Base-by-base conservation (phyloP, 2,797 vertebrate genomes). In the Gouania willdenowi region DNA sequence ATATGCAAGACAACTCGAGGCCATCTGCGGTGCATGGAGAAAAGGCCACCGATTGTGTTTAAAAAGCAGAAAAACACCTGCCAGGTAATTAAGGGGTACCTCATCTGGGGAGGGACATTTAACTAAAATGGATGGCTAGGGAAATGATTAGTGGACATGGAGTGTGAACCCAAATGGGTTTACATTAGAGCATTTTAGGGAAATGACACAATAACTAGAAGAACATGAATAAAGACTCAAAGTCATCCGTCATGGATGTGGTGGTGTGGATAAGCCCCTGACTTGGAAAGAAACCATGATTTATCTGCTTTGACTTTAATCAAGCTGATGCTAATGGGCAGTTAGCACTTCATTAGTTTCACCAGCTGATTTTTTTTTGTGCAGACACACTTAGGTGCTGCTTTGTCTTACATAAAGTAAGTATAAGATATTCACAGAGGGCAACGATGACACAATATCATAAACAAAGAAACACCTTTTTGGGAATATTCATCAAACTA, bases 11-110 rank as follows among this genome's bases (percentile, higher is more conserved):
- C 7, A 32, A 40, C 50, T 62, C 28, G 8, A 13, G 41, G 56
- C 74, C 77, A 81, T 78, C 77, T 82, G 50, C 50, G 35, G 43
- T 3, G 18, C 47, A 14, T 12, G 15, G 32, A 36, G 31, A 69
- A 57, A n/a, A 73, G 57, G 26, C 42, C 62, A 38, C 46, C 41
- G 63, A 79, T 20, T 45, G 41, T 44, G 29, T 23, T 46, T 30
- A 33, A 30, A 46, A 34, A 45, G 47, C 41, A 44, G 45, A 18
- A 33, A 54, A 65, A 51, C 66, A 77, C 68, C 72, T 72, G 74
- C 71, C 60, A 25, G 55, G 60, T 77, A 66, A 76, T 69, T 60
- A 68, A 6, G 11, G 43, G 58, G 46, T 1, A 50, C 26, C 68
- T 76, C 77, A 75, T 75, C 48, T 77, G 69, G 49, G 32, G 22